Evolutionary conservation across 2,113 vertebrate genomes (phyloP).

Genomic region (Pedionomus torquatus): DNA sequence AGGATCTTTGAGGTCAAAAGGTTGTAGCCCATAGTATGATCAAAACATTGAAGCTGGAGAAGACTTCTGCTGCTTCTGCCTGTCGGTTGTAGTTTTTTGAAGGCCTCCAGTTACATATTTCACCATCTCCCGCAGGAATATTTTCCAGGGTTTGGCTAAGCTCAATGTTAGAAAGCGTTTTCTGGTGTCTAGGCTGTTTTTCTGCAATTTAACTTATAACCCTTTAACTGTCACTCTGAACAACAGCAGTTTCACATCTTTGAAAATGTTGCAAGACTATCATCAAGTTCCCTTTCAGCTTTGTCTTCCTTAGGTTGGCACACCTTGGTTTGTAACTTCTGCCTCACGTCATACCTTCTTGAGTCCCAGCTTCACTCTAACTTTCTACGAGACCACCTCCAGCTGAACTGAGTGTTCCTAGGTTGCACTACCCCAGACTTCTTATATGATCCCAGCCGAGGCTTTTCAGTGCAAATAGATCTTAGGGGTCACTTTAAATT

Average conservation of each 20-base stretch:
- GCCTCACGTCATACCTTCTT: accelerated
- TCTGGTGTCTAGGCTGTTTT: not conserved
- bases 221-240: not conserved
- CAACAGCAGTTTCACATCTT: not conserved
- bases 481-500: not conserved
- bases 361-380: not conserved
- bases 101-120: not conserved
- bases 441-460: not conserved
- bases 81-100: not conserved
- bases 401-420: not conserved
- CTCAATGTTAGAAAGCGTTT: not conserved
- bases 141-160: not conserved
- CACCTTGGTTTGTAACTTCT: not conserved
- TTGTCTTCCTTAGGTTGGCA: not conserved
- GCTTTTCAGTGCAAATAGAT: not conserved
- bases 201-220: not conserved
- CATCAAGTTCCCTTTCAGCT: accelerated
- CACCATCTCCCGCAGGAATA: not conserved
- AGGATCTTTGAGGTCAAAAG: not conserved
- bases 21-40: not conserved
- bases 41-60: not conserved
- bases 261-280: not conserved
- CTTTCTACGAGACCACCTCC: not conserved
- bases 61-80: not conserved
- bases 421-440: not conserved